A percentile compares a stretch with the other conserved stretches of the same genome.
Evolutionary conservation across 1,140 invertebrate genomes (phyloP).

Genomic region (Teleopsis dalmanni): DNA sequence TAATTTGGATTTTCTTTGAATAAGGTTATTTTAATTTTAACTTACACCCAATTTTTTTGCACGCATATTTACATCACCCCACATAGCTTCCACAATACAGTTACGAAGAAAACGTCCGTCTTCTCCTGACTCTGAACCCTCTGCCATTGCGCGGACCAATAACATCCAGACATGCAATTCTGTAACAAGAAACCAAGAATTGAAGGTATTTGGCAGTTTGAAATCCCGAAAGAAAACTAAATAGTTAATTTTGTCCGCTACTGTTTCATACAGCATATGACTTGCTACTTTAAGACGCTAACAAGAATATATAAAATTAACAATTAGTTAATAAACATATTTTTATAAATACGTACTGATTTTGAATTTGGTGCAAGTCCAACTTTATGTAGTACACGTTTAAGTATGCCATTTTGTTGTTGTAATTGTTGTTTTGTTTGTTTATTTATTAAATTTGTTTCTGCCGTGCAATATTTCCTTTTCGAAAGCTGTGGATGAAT

Average conservation of each 20-base stretch:
- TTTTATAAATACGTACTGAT: constrained; percentile 18
- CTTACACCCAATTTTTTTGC: constrained; percentile 64
- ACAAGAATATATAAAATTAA: neutral
- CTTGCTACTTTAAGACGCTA: constrained; percentile 53
- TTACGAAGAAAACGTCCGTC: constrained; percentile 65
- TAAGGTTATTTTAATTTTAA: constrained; percentile 12
- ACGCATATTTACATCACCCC: constrained; percentile 68
- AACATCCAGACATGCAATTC: constrained; percentile 82
- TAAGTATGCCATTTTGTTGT: constrained; percentile 29
- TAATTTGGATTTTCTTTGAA: neutral
- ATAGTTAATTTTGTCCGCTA: constrained; percentile 56
- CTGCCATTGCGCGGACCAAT: constrained; percentile 65
- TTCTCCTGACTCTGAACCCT: constrained; percentile 51
- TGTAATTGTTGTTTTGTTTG: too few relatives aligned
- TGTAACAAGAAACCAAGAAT: constrained; percentile 75
- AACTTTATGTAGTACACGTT: constrained; percentile 37
- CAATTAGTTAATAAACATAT: neutral
- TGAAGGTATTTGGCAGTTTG: constrained; percentile 67
- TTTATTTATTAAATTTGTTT: constrained; percentile 3
- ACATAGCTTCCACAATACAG: constrained; percentile 66
- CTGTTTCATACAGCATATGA: constrained; percentile 56
- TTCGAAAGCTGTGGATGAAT: too few relatives aligned
- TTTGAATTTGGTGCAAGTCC: constrained; percentile 38
- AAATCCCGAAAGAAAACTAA: constrained; percentile 57
- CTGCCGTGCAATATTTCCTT: constrained; percentile 1